These are phyloP conservation scores for Carlito syrichta DNA, from an alignment of 2,113 vertebrate species.

Conservation along the genomic window DNA sequence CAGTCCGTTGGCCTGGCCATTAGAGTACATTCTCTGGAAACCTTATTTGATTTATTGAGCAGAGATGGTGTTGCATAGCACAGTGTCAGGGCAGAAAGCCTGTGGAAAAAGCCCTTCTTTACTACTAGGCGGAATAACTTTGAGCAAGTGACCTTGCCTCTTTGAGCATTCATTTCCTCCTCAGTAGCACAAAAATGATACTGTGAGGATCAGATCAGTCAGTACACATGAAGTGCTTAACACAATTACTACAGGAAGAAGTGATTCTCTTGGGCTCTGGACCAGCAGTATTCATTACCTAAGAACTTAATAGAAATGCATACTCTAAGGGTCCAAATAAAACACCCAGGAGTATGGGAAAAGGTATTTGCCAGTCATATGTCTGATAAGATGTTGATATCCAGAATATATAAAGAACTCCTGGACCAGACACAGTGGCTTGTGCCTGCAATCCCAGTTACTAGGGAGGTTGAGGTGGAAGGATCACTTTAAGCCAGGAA, in stretches of 20 bases:
- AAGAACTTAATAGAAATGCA: conserved; percentile 24
- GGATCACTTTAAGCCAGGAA: no score
- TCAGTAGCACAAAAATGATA: neutral
- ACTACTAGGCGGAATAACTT: neutral
- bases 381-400: neutral
- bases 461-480: no score
- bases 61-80: neutral
- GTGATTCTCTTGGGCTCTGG: neutral
- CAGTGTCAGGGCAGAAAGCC: neutral
- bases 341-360: neutral
- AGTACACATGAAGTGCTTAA: neutral
- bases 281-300: neutral
- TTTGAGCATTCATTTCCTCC: neutral
- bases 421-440: no score
- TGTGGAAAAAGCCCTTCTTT: neutral
- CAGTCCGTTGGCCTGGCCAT: neutral
- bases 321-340: neutral
- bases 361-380: neutral
- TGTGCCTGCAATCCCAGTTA: no score
- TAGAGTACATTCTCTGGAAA: neutral
- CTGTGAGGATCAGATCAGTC: neutral
- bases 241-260: neutral
- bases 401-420: neutral
- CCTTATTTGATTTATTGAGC: neutral
- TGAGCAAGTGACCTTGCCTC: neutral